phyloP scores from a whole-genome alignment of 2,797 vertebrate genomes.

The Micromesistius poutassou region DNA sequence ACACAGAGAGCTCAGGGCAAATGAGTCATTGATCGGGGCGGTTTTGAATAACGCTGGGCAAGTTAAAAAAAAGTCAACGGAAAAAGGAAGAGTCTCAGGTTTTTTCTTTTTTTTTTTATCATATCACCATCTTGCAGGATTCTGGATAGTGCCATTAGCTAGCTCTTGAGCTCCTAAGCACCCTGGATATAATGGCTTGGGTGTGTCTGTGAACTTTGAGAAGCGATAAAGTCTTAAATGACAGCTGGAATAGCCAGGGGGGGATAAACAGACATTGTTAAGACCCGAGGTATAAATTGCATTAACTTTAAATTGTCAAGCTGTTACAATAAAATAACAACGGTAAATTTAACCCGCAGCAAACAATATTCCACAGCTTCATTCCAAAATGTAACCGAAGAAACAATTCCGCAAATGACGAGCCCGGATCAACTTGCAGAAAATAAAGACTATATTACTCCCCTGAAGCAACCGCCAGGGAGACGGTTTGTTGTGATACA shows the following conservation, averaged over 20 bases:
- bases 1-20: neutral
- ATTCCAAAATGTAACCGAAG: constrained; percentile 25
- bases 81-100: neutral
- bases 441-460: neutral
- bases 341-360: constrained; percentile 16
- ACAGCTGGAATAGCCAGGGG: constrained; percentile 18
- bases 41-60: neutral
- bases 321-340: constrained; percentile 21
- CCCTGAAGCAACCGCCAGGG: constrained; percentile 1
- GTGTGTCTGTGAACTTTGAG: constrained; percentile 20
- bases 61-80: neutral
- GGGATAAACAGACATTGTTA: constrained; percentile 25
- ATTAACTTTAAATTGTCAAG: constrained; percentile 36
- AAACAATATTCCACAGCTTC: constrained; percentile 4
- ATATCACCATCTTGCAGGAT: neutral
- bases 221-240: constrained; percentile 20
- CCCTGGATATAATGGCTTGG: constrained; percentile 34
- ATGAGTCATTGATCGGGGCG: neutral
- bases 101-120: no score
- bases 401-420: constrained; percentile 20
- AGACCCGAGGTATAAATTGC: constrained; percentile 19
- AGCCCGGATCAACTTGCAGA: constrained; percentile 4
- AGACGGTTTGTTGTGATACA: neutral
- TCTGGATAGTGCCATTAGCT: constrained; percentile 7
- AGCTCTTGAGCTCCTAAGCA: constrained; percentile 20